Evolutionary conservation across 2,113 vertebrate genomes (phyloP).

Genomic region (Cyprinodon variegatus): DNA sequence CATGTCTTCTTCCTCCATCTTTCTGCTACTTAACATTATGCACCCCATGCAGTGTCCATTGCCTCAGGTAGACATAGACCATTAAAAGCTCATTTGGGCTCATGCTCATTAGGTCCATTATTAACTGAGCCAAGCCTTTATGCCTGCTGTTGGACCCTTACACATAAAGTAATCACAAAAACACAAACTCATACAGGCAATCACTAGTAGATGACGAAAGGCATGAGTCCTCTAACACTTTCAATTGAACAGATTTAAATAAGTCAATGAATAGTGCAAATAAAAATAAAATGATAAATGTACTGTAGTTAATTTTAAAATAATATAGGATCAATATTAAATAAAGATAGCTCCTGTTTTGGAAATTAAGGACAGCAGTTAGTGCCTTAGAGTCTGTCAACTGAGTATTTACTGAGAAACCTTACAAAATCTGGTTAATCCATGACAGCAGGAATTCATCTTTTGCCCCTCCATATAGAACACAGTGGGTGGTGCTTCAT

Average conservation of each 20-base stretch:
- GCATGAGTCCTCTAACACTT: slow-evolving; percentile 26
- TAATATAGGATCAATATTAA: background rate
- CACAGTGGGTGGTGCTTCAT: slow-evolving; percentile 46
- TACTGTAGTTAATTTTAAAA: background rate
- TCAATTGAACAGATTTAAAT: background rate
- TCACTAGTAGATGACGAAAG: slow-evolving; percentile 1
- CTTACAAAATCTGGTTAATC: slow-evolving; percentile 54
- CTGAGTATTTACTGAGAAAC: slow-evolving; percentile 41
- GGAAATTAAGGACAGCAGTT: slow-evolving; percentile 7
- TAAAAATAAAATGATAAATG: background rate
- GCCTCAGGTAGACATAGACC: slow-evolving; percentile 63
- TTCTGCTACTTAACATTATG: background rate
- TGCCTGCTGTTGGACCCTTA: slow-evolving; percentile 55
- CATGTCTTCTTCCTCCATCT: slow-evolving; percentile 13
- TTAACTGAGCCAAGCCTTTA: slow-evolving; percentile 59
- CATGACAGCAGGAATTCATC: slow-evolving; percentile 53
- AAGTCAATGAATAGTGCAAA: background rate
- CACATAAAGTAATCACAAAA: slow-evolving; percentile 46
- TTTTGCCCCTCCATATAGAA: slow-evolving; percentile 37
- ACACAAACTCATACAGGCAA: slow-evolving; percentile 8
- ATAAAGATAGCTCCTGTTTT: background rate
- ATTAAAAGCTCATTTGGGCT: slow-evolving; percentile 75
- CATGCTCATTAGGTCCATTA: slow-evolving; percentile 66
- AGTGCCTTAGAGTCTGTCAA: slow-evolving; percentile 19
- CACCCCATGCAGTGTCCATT: slow-evolving; percentile 32